These are phyloP conservation scores for Astreopora myriophthalma DNA, from an alignment of 64 coral and sea anemone species.

Conservation along the genomic window DNA sequence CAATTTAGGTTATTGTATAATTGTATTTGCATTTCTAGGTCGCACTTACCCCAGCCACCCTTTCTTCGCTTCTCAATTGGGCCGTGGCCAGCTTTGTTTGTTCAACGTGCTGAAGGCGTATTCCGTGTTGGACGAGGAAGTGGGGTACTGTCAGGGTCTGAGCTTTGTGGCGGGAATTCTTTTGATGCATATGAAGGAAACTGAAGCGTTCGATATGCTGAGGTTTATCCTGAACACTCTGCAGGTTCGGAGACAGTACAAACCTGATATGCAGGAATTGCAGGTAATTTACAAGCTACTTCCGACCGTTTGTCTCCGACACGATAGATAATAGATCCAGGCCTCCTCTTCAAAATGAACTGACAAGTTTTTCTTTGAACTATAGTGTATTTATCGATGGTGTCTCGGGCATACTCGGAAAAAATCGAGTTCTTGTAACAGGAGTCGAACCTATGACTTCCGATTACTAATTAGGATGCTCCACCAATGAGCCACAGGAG, in stretches of 20 bases:
- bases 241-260: constrained; percentile 85
- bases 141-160: constrained; percentile 97
- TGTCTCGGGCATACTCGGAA: no score
- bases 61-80: constrained; percentile 80
- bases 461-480: no score
- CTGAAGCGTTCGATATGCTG: constrained; percentile 83
- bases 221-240: constrained; percentile 70
- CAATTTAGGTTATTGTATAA: no score
- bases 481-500: no score
- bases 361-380: no score
- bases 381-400: no score
- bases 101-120: constrained; percentile 92
- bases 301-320: neutral
- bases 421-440: no score
- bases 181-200: constrained; percentile 93
- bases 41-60: constrained; percentile 93
- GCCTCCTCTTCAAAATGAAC: no score
- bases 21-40: constrained; percentile 31
- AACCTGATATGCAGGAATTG: constrained; percentile 89
- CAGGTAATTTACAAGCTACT: constrained; percentile 48
- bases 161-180: constrained; percentile 98
- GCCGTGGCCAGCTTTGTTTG: constrained; percentile 86
- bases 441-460: no score
- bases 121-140: constrained; percentile 84
- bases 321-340: no score